These are phyloP conservation scores for Acanthosepion pharaonis DNA, from an alignment of 2,888 invertebrate species.

Conservation along the genomic window DNA sequence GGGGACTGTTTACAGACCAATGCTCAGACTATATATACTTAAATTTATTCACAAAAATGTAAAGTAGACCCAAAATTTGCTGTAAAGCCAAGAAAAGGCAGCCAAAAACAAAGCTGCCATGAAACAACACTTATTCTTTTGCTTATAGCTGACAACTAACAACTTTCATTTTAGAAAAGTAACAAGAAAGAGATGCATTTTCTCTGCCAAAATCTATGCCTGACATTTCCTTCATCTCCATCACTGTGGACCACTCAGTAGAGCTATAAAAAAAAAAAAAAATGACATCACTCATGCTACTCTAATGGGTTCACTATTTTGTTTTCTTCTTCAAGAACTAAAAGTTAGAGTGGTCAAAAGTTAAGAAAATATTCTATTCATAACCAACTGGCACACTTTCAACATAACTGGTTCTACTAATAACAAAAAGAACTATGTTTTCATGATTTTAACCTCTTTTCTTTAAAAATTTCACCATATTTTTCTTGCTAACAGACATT, in stretches of 20 bases:
- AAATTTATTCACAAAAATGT: neutral
- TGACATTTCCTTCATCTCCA: neutral
- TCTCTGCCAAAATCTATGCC: neutral
- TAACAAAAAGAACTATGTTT: neutral
- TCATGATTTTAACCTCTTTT: neutral
- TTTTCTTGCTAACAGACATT: neutral
- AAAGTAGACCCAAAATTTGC: neutral
- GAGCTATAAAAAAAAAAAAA: neutral
- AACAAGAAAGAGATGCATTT: neutral
- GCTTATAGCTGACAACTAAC: conserved; percentile 3
- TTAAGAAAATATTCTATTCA: neutral
- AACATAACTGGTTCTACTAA: neutral
- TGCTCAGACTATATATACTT: neutral
- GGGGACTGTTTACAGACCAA: neutral
- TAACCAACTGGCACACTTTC: neutral
- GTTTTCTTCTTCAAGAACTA: neutral
- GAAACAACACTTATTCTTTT: neutral
- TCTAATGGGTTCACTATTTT: conserved; percentile 18
- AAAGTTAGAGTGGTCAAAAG: neutral
- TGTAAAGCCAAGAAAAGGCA: neutral
- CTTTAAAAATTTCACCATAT: neutral
- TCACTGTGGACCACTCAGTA: neutral
- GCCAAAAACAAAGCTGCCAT: neutral
- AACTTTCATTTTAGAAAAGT: neutral
- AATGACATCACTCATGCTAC: neutral